Percentiles rank a stretch among this genome's conserved stretches.
Conservation (phyloP, 2,888 invertebrate species). For the Steromphala cineraria region DNA sequence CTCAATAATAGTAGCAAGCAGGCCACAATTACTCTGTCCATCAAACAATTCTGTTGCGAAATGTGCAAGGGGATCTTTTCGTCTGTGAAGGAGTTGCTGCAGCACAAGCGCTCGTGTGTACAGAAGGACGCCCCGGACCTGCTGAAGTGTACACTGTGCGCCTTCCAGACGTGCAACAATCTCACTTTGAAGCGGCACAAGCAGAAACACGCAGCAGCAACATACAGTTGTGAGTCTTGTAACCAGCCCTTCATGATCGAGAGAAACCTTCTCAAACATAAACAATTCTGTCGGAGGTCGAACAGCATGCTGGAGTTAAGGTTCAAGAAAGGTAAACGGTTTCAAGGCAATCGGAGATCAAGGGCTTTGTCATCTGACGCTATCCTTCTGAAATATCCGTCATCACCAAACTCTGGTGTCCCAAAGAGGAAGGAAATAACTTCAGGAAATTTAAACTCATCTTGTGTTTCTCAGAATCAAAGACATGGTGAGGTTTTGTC, state of each 20-base stretch:
- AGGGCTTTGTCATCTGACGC: neutral
- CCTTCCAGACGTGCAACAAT: neutral
- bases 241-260: neutral
- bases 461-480: neutral
- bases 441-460: too few relatives aligned
- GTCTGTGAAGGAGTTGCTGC: neutral
- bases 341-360: neutral
- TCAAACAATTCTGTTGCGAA: neutral
- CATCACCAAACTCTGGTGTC: too few relatives aligned
- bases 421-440: too few relatives aligned
- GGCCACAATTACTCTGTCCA: neutral
- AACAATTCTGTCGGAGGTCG: neutral
- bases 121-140: neutral
- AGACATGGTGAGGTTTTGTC: conserved; percentile 23
- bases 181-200: neutral
- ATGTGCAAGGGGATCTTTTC: neutral
- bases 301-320: too few relatives aligned
- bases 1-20: conserved; percentile 10
- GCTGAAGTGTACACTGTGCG: neutral
- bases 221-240: neutral
- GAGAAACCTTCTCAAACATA: neutral
- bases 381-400: neutral
- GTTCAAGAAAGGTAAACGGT: too few relatives aligned
- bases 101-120: conserved; percentile 13
- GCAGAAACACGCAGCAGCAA: neutral